A percentile compares a stretch with the other conserved stretches of the same genome.
Conservation (phyloP, 2,888 invertebrate genomes). For the Zonitis immaculata region DNA sequence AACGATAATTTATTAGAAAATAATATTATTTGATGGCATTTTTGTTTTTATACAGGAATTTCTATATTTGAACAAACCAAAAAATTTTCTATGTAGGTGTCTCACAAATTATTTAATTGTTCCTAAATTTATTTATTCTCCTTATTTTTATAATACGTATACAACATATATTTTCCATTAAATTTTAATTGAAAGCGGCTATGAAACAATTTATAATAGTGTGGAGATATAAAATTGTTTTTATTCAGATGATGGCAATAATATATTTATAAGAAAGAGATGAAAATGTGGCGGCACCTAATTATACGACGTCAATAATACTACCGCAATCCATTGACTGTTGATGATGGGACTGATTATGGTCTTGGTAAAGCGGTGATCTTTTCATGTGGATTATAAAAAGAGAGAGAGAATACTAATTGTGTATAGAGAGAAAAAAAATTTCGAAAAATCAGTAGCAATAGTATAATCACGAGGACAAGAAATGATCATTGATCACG, state of each 20-base stretch:
- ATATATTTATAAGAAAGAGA: too few relatives aligned
- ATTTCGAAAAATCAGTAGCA: conserved; percentile 4
- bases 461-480: conserved; percentile 25
- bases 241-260: too few relatives aligned
- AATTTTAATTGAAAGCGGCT: too few relatives aligned
- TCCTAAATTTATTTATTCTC: too few relatives aligned
- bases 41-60: not conserved
- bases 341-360: not conserved
- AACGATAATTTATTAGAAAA: not conserved
- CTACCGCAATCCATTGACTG: not conserved
- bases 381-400: not conserved
- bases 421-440: not conserved
- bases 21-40: not conserved
- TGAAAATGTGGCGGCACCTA: not conserved
- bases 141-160: too few relatives aligned
- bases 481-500: conserved; percentile 30
- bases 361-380: not conserved
- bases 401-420: not conserved
- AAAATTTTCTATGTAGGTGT: not conserved
- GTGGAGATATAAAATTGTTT: too few relatives aligned
- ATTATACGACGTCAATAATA: not conserved
- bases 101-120: too few relatives aligned
- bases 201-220: too few relatives aligned
- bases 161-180: too few relatives aligned
- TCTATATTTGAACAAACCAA: not conserved